phyloP scores from a whole-genome alignment of 2,797 vertebrate species.

The Parambassis ranga region DNA sequence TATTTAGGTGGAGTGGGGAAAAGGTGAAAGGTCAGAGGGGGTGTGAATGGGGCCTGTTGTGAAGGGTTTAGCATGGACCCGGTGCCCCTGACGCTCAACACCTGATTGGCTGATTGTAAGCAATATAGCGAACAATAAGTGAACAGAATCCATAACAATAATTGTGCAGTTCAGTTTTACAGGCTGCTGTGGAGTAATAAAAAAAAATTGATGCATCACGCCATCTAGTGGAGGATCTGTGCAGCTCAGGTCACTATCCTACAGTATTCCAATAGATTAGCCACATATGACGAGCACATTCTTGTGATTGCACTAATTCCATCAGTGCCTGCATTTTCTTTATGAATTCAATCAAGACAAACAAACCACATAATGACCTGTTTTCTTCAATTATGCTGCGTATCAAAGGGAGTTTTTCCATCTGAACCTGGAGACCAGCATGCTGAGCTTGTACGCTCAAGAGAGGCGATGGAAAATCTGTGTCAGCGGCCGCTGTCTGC shows the following conservation, averaged over 20 bases:
- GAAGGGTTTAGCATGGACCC: constrained; percentile 37
- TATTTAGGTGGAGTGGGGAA: constrained; percentile 59
- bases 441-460: constrained; percentile 13
- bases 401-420: constrained; percentile 38
- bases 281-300: background rate
- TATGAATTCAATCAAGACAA: background rate
- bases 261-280: background rate
- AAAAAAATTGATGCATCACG: constrained; percentile 10
- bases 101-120: background rate
- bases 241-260: background rate
- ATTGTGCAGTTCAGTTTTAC: background rate
- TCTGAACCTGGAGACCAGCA: constrained; percentile 30
- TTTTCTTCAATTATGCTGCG: constrained; percentile 3
- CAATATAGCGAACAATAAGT: background rate
- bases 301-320: background rate
- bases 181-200: constrained; percentile 10
- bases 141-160: background rate
- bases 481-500: constrained; percentile 65
- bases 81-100: background rate
- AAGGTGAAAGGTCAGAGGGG: constrained; percentile 66
- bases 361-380: background rate
- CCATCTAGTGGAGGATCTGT: constrained; percentile 69
- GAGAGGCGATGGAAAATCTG: constrained; percentile 61
- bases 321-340: background rate
- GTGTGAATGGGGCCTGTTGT: constrained; percentile 49